A percentile compares a stretch with the other conserved stretches of the same genome.
Evolutionary conservation across 2,888 invertebrate genomes (phyloP).

Genomic region (Sturmia bella): DNA sequence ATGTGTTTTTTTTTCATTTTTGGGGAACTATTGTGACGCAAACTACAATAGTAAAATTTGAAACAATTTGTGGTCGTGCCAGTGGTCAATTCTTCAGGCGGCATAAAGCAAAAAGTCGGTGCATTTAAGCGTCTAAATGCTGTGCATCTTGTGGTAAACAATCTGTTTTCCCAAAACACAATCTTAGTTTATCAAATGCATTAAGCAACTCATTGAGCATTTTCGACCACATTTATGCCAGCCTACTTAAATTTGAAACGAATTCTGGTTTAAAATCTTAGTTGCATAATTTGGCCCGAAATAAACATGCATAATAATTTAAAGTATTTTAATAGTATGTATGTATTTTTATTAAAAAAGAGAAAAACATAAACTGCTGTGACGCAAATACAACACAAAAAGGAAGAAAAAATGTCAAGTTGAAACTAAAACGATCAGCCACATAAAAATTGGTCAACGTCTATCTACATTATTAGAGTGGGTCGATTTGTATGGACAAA

Average conservation of each 20-base stretch:
- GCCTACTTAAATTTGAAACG: neutral
- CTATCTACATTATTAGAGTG: too few relatives aligned
- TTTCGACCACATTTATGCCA: neutral
- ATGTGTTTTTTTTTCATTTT: constrained; percentile 41
- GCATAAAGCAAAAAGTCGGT: neutral
- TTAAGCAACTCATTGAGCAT: constrained; percentile 20
- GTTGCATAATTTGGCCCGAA: constrained; percentile 1
- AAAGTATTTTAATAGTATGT: constrained; percentile 11
- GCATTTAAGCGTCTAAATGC: too few relatives aligned
- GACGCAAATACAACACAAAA: constrained; percentile 26
- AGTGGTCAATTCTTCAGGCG: constrained; percentile 2
- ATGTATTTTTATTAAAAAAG: too few relatives aligned
- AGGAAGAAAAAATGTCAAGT: constrained; percentile 65
- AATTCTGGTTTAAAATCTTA: constrained; percentile 7
- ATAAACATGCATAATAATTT: neutral
- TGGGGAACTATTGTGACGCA: constrained; percentile 34
- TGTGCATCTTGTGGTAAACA: too few relatives aligned
- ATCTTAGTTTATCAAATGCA: neutral
- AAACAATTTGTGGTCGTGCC: constrained; percentile 11
- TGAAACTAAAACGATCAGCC: constrained; percentile 47
- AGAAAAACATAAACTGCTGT: constrained; percentile 2
- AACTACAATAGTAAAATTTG: constrained; percentile 33
- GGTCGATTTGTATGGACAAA: too few relatives aligned
- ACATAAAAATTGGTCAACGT: constrained; percentile 49
- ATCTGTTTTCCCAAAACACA: neutral